Conservation (phyloP, 1,140 invertebrate species). For the Papilio dardanus region DNA sequence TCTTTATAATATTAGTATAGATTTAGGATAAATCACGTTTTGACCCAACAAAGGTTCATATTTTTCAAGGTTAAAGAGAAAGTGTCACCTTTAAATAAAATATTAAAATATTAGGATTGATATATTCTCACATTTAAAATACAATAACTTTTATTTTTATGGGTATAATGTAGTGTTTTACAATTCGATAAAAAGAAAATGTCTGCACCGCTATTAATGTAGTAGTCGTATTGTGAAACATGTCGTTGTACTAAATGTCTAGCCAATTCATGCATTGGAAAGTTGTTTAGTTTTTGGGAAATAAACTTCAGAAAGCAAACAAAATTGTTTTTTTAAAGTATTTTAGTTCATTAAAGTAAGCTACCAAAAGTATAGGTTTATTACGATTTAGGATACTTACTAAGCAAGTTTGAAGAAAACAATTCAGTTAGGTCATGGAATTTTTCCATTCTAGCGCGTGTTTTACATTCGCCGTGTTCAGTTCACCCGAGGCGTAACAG, state of each 20-base stretch:
- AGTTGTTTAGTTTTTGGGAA: background rate
- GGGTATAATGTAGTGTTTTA: background rate
- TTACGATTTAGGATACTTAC: no score
- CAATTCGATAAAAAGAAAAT: background rate
- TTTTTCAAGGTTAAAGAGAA: conserved; percentile 8
- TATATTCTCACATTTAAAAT: background rate
- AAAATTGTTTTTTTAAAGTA: no score
- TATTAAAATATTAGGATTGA: background rate
- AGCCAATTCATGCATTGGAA: no score
- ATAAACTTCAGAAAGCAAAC: no score
- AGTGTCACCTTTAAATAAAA: conserved; percentile 10
- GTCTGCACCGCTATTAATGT: background rate
- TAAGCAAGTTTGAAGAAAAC: no score
- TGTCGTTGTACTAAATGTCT: background rate
- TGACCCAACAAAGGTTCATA: no score
- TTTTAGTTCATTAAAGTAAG: no score
- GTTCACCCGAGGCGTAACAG: background rate
- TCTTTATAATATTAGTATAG: no score
- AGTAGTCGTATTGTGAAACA: background rate
- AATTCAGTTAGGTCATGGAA: no score
- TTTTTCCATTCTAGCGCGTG: background rate
- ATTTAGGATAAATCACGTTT: background rate
- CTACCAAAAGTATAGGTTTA: no score
- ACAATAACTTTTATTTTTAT: background rate
- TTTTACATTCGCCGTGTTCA: background rate